Percentiles rank a stretch among this genome's conserved stretches.
Conservation (phyloP, 1,140 invertebrate genomes). For the Ceratina australensis region DNA sequence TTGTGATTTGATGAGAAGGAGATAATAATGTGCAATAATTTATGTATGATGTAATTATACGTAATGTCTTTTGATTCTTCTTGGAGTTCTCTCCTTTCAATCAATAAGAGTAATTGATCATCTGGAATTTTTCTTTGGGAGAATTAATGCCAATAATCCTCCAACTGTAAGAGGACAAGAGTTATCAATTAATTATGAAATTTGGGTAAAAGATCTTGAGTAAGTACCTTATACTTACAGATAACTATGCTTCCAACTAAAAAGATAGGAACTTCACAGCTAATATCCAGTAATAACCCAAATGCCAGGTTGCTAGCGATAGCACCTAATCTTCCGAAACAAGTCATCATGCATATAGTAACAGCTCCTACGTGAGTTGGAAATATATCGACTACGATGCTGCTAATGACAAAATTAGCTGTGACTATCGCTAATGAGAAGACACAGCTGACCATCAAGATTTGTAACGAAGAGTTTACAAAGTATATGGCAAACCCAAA, state of each 20-base stretch:
- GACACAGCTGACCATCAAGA: constrained; percentile 79
- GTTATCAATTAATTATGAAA: background rate
- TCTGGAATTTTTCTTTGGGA: constrained; percentile 39
- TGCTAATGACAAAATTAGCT: constrained; percentile 80
- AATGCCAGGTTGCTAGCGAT: constrained; percentile 81
- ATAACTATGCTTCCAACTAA: constrained; percentile 75
- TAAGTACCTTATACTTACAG: constrained; percentile 65
- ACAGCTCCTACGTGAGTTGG: constrained; percentile 80
- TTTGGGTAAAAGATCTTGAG: background rate
- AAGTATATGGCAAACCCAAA: constrained; percentile 79
- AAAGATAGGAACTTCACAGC: constrained; percentile 79
- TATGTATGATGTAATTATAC: too few species aligned
- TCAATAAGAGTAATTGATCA: too few species aligned
- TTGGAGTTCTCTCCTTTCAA: too few species aligned
- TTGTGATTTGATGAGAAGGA: too few species aligned
- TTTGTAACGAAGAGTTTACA: constrained; percentile 76
- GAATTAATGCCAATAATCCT: constrained; percentile 31
- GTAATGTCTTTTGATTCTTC: too few species aligned
- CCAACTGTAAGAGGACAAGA: constrained; percentile 55
- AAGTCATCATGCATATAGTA: constrained; percentile 79
- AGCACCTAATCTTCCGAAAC: constrained; percentile 80
- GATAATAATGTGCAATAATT: too few species aligned
- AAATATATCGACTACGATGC: constrained; percentile 81
- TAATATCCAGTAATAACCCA: constrained; percentile 79
- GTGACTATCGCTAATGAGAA: constrained; percentile 81